These are phyloP conservation scores for Acrocera orbiculus DNA, from an alignment of 2,888 invertebrate species.

Conservation along the genomic window DNA sequence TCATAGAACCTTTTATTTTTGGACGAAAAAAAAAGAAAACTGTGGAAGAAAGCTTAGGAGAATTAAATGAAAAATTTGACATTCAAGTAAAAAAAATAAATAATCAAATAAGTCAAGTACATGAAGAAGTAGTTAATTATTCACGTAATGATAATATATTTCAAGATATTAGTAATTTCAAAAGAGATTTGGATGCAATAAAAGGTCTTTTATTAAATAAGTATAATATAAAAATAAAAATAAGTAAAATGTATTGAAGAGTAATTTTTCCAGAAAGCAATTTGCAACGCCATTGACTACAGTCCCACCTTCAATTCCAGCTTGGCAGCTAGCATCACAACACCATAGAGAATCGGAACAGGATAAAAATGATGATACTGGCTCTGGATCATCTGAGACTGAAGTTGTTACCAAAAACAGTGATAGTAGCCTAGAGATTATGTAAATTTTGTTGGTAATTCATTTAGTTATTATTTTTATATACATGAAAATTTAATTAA, in stretches of 20 bases:
- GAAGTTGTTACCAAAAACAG: constrained; percentile 58
- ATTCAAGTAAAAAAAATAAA: constrained; percentile 40
- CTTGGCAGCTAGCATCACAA: constrained; percentile 49
- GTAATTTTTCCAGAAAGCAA: constrained; percentile 48
- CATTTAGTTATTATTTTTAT: no score
- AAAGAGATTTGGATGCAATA: constrained; percentile 50
- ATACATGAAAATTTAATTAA: no score
- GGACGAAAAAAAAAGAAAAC: constrained; percentile 46
- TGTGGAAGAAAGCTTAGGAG: constrained; percentile 46
- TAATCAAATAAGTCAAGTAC: constrained; percentile 44
- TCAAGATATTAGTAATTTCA: constrained; percentile 46
- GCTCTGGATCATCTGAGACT: constrained; percentile 50
- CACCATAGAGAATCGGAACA: constrained; percentile 27
- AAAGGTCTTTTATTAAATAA: constrained; percentile 56
- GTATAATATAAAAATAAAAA: constrained; percentile 30
- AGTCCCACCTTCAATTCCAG: constrained; percentile 54
- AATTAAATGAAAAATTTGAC: constrained; percentile 49
- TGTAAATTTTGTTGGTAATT: constrained; percentile 39
- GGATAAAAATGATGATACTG: constrained; percentile 37
- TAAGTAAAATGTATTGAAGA: no score
- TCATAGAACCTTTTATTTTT: constrained; percentile 47
- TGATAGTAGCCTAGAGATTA: constrained; percentile 57
- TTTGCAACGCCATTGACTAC: constrained; percentile 51
- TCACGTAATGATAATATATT: constrained; percentile 31
- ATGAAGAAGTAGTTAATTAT: constrained; percentile 42